Percentiles rank a stretch among this genome's conserved stretches.
Conservation (phyloP, 2,888 invertebrate genomes). For the Piscicola geometra region DNA sequence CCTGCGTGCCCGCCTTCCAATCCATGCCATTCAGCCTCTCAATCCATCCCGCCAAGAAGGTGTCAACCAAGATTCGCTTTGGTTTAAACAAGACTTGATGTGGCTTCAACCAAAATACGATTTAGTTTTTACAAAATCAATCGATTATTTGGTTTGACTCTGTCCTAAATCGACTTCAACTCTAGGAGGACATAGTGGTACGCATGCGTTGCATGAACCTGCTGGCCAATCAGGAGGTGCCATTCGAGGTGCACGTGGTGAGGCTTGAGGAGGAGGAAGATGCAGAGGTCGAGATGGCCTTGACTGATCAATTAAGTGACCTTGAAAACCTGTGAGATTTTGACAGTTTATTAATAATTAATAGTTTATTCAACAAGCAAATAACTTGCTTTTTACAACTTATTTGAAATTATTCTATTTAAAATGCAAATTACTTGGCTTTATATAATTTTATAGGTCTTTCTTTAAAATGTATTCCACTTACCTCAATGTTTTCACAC, state of each 20-base stretch:
- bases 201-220: background rate
- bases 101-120: too few species aligned
- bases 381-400: too few species aligned
- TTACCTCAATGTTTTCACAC: too few species aligned
- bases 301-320: background rate
- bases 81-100: too few species aligned
- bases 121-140: too few species aligned
- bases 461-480: too few species aligned
- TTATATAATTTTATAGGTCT: too few species aligned
- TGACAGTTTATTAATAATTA: too few species aligned
- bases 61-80: background rate
- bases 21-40: background rate
- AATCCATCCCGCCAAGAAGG: background rate
- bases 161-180: background rate
- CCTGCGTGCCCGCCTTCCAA: background rate
- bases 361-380: too few species aligned
- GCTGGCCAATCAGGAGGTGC: background rate
- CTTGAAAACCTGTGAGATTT: background rate
- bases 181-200: background rate
- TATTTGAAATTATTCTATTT: too few species aligned
- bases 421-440: too few species aligned
- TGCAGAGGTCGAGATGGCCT: background rate
- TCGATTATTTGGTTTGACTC: background rate
- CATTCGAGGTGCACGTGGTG: background rate
- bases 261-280: background rate